These are phyloP conservation scores for Sialis lutaria DNA, from an alignment of 2,888 invertebrate species.

Conservation along the genomic window DNA sequence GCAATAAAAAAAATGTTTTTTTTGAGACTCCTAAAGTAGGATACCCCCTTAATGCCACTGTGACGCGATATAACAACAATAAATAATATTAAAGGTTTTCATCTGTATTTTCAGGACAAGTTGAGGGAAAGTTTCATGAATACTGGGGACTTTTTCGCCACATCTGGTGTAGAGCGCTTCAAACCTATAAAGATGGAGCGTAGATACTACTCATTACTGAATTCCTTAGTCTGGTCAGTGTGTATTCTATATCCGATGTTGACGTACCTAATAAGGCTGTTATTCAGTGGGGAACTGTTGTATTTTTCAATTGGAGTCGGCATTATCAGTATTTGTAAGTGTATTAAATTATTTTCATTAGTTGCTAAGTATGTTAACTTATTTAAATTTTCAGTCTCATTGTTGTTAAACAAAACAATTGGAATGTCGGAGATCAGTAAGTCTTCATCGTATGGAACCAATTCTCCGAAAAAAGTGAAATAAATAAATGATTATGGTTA, in stretches of 20 bases:
- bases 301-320: conserved; percentile 50
- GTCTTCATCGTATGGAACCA: conserved; percentile 63
- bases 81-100: background rate
- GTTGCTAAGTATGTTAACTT: conserved; percentile 2
- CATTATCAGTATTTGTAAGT: conserved; percentile 64
- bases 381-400: conserved; percentile 46
- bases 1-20: no score
- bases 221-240: conserved; percentile 52
- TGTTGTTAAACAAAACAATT: conserved; percentile 60
- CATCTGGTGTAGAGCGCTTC: conserved; percentile 50
- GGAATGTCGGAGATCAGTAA: conserved; percentile 73
- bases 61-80: background rate
- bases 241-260: conserved; percentile 51
- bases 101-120: conserved; percentile 35
- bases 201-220: conserved; percentile 48
- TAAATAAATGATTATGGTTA: conserved; percentile 9
- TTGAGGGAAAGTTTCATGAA: conserved; percentile 54
- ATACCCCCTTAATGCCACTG: background rate
- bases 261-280: conserved; percentile 45
- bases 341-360: conserved; percentile 10
- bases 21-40: no score
- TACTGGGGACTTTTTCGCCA: conserved; percentile 63
- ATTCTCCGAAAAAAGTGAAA: conserved; percentile 30
- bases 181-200: conserved; percentile 38
- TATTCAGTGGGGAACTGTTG: conserved; percentile 54